Evolutionary conservation across 2,888 invertebrate species (phyloP), one percentile per base, ranked within the genome.

Genomic region (Trissoscelio sp.): DNA sequence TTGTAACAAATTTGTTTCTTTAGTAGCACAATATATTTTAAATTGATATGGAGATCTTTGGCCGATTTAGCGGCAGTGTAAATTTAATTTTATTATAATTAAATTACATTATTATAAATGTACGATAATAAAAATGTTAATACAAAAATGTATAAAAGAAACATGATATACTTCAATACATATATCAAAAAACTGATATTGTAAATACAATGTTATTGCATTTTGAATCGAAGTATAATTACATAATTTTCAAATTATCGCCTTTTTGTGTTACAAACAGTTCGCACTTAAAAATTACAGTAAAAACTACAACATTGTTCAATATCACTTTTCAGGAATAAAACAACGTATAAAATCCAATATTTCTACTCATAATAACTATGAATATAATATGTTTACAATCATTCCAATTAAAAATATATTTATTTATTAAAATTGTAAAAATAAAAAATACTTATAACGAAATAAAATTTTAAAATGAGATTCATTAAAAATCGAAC

Each of bases 101-200:
- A 34, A n/a, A 34, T 34, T 37, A n/a, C 31, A 31, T n/a, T n/a
- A n/a, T n/a, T 20, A 11, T 57, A 57, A 57, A 57, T 16, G n/a
- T n/a, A 1, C 31, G 6, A 31, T 1, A 7, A 31, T 37, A 57
- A 37, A 57, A 34, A 18, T 57, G 57, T 57, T 18, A 37, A 57
- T 55, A 14, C 31, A 55, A 55, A 55, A 31, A 28, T 55, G 31
- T 55, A 28, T 7, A 3, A 7, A 14, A 14, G 31, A 55, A 37
- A 37, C n/a, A 57, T 12, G 37, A 18, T 37, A 18, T 18, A 20
- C 5, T 37, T 34, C 11, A 57, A n/a, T n/a, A 57, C 9, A 9
- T 31, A n/a, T 18, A 9, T n/a, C 18, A 18, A 24, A 12, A 44
- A 18, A 12, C 24, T 62, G 5, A 42, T 12, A 60, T 60, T 42